Evolutionary conservation across 2,113 vertebrate genomes (phyloP).

Genomic region (Pungitius pungitius): DNA sequence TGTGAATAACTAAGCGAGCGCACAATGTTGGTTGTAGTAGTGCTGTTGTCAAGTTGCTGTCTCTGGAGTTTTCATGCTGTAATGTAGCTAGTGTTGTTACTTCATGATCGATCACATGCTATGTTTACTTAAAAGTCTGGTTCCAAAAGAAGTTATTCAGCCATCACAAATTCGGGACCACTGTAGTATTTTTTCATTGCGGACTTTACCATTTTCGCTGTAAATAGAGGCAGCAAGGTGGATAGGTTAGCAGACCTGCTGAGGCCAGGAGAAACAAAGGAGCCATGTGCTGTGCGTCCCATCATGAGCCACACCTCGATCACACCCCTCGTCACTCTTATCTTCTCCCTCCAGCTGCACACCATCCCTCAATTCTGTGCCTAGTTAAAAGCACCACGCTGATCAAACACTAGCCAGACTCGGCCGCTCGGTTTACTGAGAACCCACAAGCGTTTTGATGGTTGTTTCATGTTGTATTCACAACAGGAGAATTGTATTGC

Average conservation of each 20-base stretch:
- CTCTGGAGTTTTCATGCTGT: too few species aligned
- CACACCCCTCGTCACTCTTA: conserved; percentile 49
- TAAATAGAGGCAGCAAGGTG: conserved; percentile 20
- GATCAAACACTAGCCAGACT: conserved; percentile 39
- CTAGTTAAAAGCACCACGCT: conserved; percentile 44
- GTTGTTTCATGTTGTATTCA: conserved; percentile 31
- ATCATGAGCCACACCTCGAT: conserved; percentile 49
- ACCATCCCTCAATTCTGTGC: conserved; percentile 25
- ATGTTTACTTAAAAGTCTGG: background rate
- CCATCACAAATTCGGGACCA: background rate
- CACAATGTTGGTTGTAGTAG: background rate
- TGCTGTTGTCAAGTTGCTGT: too few species aligned
- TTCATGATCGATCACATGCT: background rate
- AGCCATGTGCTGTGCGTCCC: conserved; percentile 43
- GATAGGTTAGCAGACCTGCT: conserved; percentile 36
- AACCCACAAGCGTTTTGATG: conserved; percentile 13
- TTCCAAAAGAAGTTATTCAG: background rate
- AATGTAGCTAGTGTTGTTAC: background rate
- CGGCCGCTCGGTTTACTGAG: background rate
- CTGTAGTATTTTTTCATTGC: background rate
- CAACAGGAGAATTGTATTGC: conserved; percentile 22
- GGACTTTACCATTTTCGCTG: background rate
- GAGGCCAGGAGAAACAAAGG: conserved; percentile 53
- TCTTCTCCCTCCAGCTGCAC: conserved; percentile 68
- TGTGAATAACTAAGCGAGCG: background rate